These are phyloP conservation scores for Aplysina aerophoba DNA, from an alignment of 37 sponge, comb jelly and placozoan genomes.

Conservation along the genomic window DNA sequence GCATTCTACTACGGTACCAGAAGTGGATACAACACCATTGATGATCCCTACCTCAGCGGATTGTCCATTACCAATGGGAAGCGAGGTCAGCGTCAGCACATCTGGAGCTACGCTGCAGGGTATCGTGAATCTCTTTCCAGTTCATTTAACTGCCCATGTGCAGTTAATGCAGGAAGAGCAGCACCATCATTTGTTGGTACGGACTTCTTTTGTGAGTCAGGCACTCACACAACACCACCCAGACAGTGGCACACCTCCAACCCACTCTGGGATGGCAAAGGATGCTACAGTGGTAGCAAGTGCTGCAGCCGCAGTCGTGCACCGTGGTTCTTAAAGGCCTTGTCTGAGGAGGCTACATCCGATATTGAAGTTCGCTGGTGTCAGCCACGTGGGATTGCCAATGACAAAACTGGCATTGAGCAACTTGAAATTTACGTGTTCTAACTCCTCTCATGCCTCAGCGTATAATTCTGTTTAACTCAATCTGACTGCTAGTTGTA, in stretches of 20 bases:
- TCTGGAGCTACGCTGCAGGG: constrained; percentile 31
- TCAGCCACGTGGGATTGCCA: background rate
- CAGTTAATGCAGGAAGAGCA: background rate
- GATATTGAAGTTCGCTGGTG: constrained; percentile 33
- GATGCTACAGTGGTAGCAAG: background rate
- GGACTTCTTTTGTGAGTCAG: constrained; percentile 14
- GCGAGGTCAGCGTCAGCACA: background rate
- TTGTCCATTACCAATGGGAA: too few relatives aligned
- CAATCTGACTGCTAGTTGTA: too few relatives aligned
- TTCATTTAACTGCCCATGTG: constrained; percentile 22
- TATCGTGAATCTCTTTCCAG: background rate
- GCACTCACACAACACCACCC: background rate
- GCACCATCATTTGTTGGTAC: constrained; percentile 28
- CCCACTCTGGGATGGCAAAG: constrained; percentile 22
- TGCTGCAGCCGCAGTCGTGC: background rate
- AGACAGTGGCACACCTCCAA: constrained; percentile 5
- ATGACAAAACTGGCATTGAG: background rate
- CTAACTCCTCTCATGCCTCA: too few relatives aligned
- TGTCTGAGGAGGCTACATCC: background rate
- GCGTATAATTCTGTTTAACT: too few relatives aligned
- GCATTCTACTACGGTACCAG: background rate
- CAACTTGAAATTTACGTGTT: too few relatives aligned
- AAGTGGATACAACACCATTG: too few relatives aligned
- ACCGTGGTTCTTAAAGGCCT: constrained; percentile 22
- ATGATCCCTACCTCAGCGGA: too few relatives aligned